Conservation (phyloP, 2,113 vertebrate species). For the Camelus bactrianus region DNA sequence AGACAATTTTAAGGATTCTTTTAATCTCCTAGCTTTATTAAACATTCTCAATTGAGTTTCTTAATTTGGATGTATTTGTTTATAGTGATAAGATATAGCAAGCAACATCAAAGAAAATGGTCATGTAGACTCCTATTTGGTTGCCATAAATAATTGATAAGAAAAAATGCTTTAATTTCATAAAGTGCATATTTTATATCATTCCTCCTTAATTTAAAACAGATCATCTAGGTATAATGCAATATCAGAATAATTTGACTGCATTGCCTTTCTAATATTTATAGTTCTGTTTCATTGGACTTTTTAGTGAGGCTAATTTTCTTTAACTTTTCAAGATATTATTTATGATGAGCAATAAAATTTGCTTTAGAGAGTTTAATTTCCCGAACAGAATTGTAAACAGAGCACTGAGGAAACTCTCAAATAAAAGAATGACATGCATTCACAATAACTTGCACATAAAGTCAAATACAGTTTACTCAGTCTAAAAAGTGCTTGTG, state of each 20-base stretch:
- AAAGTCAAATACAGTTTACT: background rate
- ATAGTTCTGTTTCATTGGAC: background rate
- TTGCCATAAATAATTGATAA: background rate
- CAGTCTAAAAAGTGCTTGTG: background rate
- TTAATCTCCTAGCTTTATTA: background rate
- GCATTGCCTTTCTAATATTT: background rate
- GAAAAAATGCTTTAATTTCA: slow-evolving; percentile 1
- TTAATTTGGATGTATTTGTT: background rate
- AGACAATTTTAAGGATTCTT: background rate
- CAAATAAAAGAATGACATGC: background rate
- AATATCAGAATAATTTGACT: background rate
- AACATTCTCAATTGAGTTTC: background rate
- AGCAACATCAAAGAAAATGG: background rate
- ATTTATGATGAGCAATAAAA: slow-evolving; percentile 24
- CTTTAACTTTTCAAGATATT: slow-evolving; percentile 13
- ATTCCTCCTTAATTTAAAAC: slow-evolving; percentile 8
- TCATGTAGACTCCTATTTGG: background rate
- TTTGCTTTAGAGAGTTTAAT: background rate
- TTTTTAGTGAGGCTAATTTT: background rate
- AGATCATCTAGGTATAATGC: background rate
- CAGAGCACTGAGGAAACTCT: background rate
- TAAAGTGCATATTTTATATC: background rate
- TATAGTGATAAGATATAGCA: background rate
- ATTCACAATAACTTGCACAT: background rate
- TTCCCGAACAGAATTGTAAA: slow-evolving; percentile 12